phyloP scores from a whole-genome alignment of 2,797 vertebrate species.

The Cuniculus paca region DNA sequence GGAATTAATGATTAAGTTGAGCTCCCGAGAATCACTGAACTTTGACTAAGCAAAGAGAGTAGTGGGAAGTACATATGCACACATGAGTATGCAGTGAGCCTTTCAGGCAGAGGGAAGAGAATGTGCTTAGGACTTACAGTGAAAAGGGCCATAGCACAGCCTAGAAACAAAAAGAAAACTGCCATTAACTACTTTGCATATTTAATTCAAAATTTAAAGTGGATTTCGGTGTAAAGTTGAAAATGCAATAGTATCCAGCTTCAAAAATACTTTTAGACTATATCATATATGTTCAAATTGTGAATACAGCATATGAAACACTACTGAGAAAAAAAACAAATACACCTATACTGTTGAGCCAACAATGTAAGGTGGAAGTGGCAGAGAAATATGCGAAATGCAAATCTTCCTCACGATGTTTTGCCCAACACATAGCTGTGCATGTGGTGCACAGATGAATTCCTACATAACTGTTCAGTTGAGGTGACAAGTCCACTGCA shows the following conservation, averaged over 20 bases:
- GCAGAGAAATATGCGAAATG: conserved; percentile 33
- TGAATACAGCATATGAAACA: background rate
- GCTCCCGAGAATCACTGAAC: background rate
- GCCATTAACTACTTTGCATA: background rate
- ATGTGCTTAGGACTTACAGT: background rate
- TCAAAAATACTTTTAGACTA: conserved; percentile 32
- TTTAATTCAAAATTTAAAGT: conserved; percentile 59
- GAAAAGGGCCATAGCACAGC: background rate
- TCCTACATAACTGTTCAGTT: background rate
- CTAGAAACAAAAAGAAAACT: conserved; percentile 27
- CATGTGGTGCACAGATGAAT: background rate
- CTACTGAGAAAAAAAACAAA: conserved; percentile 28
- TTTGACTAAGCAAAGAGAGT: conserved; percentile 9
- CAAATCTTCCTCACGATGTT: conserved; percentile 1
- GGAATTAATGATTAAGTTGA: conserved; percentile 9
- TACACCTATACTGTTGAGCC: background rate
- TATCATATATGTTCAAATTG: conserved; percentile 16
- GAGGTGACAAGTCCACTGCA: background rate
- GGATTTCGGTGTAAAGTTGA: background rate
- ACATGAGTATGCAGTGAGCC: background rate
- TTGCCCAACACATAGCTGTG: background rate
- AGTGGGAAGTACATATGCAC: background rate
- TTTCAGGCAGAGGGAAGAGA: conserved; percentile 15
- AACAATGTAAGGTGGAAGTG: conserved; percentile 5
- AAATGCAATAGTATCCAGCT: background rate